Percentiles rank a stretch among this genome's conserved stretches.
Evolutionary conservation across 2,888 invertebrate genomes (phyloP).

Genomic region (Leptopilina drosophilae): DNA sequence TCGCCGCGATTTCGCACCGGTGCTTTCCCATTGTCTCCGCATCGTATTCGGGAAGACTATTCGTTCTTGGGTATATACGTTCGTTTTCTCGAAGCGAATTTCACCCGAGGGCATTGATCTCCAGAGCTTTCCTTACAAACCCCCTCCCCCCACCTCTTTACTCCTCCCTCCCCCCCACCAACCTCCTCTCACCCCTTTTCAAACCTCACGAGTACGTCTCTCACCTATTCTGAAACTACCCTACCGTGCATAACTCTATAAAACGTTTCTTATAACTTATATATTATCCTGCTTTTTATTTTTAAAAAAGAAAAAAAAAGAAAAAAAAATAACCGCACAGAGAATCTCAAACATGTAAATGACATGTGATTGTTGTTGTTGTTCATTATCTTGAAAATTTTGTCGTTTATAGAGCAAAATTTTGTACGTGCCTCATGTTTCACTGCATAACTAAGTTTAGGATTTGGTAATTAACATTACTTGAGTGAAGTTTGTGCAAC

Average conservation of each 20-base stretch:
- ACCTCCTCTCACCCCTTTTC: not conserved
- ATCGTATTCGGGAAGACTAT: not conserved
- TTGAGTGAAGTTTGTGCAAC: no score
- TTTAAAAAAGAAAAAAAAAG: not conserved
- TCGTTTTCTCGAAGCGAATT: constrained; percentile 23
- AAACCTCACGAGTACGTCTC: not conserved
- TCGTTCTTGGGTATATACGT: constrained; percentile 1
- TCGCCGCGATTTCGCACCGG: constrained; percentile 15
- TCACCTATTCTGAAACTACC: constrained; percentile 30
- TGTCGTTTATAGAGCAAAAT: no score
- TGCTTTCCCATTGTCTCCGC: constrained; percentile 10
- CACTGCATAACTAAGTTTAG: no score
- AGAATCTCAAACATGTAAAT: not conserved
- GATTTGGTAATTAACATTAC: no score
- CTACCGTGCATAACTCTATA: constrained; percentile 17
- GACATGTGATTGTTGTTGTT: no score
- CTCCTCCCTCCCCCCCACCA: no score
- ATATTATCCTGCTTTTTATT: not conserved
- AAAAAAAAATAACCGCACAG: not conserved
- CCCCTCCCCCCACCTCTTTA: no score
- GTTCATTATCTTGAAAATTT: no score
- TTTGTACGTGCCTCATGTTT: no score
- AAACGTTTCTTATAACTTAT: constrained; percentile 15
- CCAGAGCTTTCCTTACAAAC: not conserved
- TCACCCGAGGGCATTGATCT: constrained; percentile 14